Evolutionary conservation across 2,113 vertebrate species (phyloP).

Genomic region (Acanthochromis polyacanthus): DNA sequence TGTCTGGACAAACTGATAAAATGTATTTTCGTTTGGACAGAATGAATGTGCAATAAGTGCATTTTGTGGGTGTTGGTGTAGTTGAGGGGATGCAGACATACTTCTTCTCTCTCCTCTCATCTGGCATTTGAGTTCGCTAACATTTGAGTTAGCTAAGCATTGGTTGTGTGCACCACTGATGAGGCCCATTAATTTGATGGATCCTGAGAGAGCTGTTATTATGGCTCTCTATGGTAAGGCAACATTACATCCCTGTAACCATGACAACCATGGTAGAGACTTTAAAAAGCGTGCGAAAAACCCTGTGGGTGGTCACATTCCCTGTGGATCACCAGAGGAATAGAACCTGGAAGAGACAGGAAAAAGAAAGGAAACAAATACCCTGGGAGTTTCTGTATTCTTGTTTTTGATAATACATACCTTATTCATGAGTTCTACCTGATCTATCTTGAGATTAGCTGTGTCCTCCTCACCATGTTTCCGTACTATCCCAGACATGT

Average conservation of each 20-base stretch:
- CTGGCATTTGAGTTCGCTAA: conserved; percentile 48
- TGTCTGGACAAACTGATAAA: no score
- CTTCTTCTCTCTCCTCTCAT: conserved; percentile 10
- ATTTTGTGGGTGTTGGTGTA: not conserved
- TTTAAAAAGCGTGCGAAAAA: conserved; percentile 64
- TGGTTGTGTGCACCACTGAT: conserved; percentile 66
- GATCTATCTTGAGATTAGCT: not conserved
- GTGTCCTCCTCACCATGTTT: conserved; percentile 53
- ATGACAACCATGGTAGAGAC: conserved; percentile 61
- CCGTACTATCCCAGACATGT: conserved; percentile 90
- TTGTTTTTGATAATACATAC: no score
- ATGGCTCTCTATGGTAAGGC: conserved; percentile 13
- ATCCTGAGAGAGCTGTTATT: conserved; percentile 38
- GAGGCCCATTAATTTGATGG: conserved; percentile 76
- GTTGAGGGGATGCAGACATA: not conserved
- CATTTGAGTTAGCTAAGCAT: conserved; percentile 58
- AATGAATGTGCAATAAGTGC: no score
- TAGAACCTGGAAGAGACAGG: conserved; percentile 28
- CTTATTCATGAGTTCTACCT: not conserved
- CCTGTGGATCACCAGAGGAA: conserved; percentile 49
- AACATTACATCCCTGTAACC: conserved; percentile 60
- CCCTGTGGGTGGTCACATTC: conserved; percentile 59
- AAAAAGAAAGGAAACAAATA: not conserved
- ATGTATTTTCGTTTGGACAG: not conserved
- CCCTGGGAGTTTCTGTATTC: not conserved